phyloP scores from a whole-genome alignment of 2,888 invertebrate genomes.

The Synanthedon vespiformis region DNA sequence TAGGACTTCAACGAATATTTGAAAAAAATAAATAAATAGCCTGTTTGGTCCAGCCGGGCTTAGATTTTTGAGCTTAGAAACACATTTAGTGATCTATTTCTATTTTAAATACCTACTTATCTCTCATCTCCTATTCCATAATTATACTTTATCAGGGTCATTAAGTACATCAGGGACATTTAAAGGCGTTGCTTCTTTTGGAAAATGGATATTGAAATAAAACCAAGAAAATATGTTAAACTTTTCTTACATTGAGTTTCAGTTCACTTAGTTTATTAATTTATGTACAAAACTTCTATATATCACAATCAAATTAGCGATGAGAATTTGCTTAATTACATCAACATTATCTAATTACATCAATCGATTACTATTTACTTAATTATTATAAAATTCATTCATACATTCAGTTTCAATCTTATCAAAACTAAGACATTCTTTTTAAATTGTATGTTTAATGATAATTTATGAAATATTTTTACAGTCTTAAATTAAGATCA shows the following conservation, averaged over 20 bases:
- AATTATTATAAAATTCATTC: conserved; percentile 11
- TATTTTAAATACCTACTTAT: too few relatives aligned
- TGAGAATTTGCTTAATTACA: conserved; percentile 27
- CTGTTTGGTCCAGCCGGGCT: too few relatives aligned
- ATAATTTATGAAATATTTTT: not conserved
- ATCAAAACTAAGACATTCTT: conserved; percentile 12
- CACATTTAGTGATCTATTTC: too few relatives aligned
- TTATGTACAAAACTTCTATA: conserved; percentile 49
- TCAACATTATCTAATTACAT: conserved; percentile 38
- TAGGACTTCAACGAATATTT: too few relatives aligned
- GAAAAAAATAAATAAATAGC: too few relatives aligned
- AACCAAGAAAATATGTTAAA: too few relatives aligned
- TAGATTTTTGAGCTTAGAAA: too few relatives aligned
- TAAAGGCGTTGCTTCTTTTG: too few relatives aligned
- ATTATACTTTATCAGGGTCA: too few relatives aligned
- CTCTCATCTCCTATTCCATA: too few relatives aligned
- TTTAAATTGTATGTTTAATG: not conserved
- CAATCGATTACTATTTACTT: conserved; percentile 25
- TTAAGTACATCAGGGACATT: too few relatives aligned
- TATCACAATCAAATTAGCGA: conserved; percentile 64
- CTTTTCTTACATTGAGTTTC: conserved; percentile 45
- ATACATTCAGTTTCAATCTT: conserved; percentile 6
- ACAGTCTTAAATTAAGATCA: not conserved
- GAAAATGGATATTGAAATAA: too few relatives aligned
- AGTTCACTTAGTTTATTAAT: conserved; percentile 35